Evolutionary conservation across 2,113 vertebrate genomes (phyloP).

Genomic region (Phrynosoma platyrhinos): DNA sequence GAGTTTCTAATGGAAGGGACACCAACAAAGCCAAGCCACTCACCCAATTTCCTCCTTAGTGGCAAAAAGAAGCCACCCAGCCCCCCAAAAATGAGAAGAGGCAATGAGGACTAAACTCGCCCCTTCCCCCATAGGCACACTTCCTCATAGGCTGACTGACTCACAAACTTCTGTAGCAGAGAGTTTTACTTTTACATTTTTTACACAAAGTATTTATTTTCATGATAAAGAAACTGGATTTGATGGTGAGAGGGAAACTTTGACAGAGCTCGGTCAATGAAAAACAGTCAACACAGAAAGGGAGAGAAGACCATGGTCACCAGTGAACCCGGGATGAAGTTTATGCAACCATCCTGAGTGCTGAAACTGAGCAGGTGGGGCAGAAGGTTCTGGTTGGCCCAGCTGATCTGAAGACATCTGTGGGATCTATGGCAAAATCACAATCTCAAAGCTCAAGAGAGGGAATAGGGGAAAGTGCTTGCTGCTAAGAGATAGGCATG

Average conservation of each 20-base stretch:
- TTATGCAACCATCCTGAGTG: conserved; percentile 1
- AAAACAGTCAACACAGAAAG: background rate
- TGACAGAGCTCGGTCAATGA: background rate
- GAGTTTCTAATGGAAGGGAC: conserved; percentile 69
- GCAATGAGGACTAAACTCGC: conserved; percentile 21
- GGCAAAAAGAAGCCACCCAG: conserved; percentile 16
- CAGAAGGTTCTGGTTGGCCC: background rate
- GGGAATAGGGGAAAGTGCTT: background rate
- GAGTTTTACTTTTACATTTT: conserved; percentile 35
- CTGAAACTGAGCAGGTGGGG: conserved; percentile 27
- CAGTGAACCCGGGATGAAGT: background rate
- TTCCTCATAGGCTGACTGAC: conserved; percentile 26
- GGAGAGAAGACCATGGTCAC: background rate
- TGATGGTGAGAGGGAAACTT: conserved; percentile 22
- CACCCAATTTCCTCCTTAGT: conserved; percentile 31
- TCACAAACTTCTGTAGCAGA: conserved; percentile 52
- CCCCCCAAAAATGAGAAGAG: conserved; percentile 14
- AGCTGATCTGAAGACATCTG: background rate
- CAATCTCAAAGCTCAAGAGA: background rate
- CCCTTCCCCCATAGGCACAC: background rate
- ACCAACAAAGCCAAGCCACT: conserved; percentile 20
- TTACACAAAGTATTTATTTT: conserved; percentile 56
- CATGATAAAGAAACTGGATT: conserved; percentile 41
- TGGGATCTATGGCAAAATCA: background rate
- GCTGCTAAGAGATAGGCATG: conserved; percentile 11